Evolutionary conservation across 2,888 invertebrate genomes (phyloP).

Genomic region (Eustalomyia histrio): DNA sequence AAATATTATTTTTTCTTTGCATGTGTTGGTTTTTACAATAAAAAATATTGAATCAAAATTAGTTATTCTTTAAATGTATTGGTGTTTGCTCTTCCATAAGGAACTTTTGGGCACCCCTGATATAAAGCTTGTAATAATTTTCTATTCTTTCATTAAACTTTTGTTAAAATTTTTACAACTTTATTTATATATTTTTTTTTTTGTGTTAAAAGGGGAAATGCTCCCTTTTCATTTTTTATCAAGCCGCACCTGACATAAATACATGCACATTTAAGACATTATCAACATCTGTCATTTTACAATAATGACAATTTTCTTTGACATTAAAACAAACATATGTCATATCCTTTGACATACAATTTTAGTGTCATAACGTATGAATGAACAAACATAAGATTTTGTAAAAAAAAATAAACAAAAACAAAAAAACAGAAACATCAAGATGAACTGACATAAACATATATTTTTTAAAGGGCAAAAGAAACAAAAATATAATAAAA

Average conservation of each 20-base stretch:
- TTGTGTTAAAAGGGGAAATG: too few species aligned
- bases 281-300: conserved; percentile 63
- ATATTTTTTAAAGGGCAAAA: background rate
- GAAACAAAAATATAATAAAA: background rate
- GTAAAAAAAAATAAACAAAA: background rate
- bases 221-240: too few species aligned
- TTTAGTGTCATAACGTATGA: conserved; percentile 63
- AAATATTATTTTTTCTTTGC: too few species aligned
- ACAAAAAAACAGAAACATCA: background rate
- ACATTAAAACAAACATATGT: conserved; percentile 58
- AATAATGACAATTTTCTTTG: conserved; percentile 55
- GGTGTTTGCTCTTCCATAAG: too few species aligned
- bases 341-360: conserved; percentile 64
- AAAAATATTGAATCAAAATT: too few species aligned
- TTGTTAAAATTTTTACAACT: too few species aligned
- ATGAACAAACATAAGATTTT: conserved; percentile 58
- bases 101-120: too few species aligned
- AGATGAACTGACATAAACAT: background rate
- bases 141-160: too few species aligned
- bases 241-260: background rate
- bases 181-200: too few species aligned
- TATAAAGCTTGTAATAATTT: too few species aligned
- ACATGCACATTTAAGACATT: conserved; percentile 34
- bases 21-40: too few species aligned
- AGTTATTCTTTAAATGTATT: too few species aligned